Evolutionary conservation across 2,797 vertebrate genomes (phyloP).

Genomic region (Lepus oiostolus): DNA sequence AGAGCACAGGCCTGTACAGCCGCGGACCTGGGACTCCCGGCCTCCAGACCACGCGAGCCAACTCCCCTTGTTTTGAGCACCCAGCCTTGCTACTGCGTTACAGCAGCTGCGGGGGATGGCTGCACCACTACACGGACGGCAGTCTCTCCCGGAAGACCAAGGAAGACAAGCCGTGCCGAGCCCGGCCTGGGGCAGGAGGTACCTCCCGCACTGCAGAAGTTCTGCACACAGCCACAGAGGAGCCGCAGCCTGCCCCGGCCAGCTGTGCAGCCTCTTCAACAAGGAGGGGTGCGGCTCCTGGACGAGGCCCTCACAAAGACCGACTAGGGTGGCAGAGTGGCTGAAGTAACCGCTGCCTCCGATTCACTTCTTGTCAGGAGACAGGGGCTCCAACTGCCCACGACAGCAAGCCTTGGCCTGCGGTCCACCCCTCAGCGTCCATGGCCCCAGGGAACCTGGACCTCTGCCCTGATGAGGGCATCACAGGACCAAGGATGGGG

Average conservation of each 20-base stretch:
- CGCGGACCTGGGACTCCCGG: background rate
- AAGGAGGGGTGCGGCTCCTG: background rate
- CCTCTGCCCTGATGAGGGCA: background rate
- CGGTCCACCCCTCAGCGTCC: background rate
- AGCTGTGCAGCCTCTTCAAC: background rate
- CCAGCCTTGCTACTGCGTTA: background rate
- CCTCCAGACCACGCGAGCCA: background rate
- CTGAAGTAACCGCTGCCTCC: background rate
- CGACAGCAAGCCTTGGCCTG: background rate
- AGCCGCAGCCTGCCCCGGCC: background rate
- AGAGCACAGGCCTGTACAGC: background rate
- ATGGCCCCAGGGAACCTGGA: background rate
- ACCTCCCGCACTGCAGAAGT: background rate
- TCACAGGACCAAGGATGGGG: background rate
- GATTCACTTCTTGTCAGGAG: background rate
- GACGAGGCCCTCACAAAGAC: background rate
- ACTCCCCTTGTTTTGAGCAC: background rate
- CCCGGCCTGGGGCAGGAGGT: background rate
- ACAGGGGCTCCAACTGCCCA: background rate
- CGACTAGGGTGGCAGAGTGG: background rate
- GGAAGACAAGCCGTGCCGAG: background rate
- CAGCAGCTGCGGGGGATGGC: background rate
- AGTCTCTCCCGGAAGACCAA: background rate
- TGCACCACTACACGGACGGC: background rate
- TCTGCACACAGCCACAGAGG: background rate